phyloP scores from a whole-genome alignment of 2,888 invertebrate species.

The Tetropium fuscum region DNA sequence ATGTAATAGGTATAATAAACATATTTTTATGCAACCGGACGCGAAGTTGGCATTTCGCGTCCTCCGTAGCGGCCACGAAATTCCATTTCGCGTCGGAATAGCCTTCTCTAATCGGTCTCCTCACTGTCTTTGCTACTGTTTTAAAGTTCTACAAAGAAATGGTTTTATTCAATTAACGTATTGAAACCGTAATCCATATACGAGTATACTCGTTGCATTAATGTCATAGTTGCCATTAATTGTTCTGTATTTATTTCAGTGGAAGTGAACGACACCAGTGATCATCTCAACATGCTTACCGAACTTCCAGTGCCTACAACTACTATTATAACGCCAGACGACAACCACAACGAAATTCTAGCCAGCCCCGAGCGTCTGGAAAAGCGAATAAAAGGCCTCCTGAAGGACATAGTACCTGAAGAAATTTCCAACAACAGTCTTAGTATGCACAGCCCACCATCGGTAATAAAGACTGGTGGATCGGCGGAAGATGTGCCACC shows the following conservation, averaged over 20 bases:
- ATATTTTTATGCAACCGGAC: no score
- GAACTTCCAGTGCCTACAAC: slow-evolving; percentile 41
- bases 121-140: no score
- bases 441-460: slow-evolving; percentile 50
- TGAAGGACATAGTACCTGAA: slow-evolving; percentile 46
- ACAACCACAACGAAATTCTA: slow-evolving; percentile 60
- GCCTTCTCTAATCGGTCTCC: no score
- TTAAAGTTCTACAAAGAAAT: no score
- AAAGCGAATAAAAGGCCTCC: slow-evolving; percentile 20
- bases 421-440: slow-evolving; percentile 52
- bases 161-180: no score
- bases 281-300: slow-evolving; percentile 49
- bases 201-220: no score
- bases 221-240: no score
- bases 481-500: slow-evolving; percentile 51
- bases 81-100: no score
- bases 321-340: slow-evolving; percentile 53
- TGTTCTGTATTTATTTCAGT: slow-evolving; percentile 63
- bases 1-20: no score
- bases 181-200: no score
- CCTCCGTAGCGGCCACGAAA: no score
- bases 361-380: slow-evolving; percentile 42
- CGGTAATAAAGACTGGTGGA: slow-evolving; percentile 52
- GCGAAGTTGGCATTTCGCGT: no score
- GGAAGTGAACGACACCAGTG: slow-evolving; percentile 46